Evolutionary conservation across 2,888 invertebrate species (phyloP).

Genomic region (Mycalesis mineus): DNA sequence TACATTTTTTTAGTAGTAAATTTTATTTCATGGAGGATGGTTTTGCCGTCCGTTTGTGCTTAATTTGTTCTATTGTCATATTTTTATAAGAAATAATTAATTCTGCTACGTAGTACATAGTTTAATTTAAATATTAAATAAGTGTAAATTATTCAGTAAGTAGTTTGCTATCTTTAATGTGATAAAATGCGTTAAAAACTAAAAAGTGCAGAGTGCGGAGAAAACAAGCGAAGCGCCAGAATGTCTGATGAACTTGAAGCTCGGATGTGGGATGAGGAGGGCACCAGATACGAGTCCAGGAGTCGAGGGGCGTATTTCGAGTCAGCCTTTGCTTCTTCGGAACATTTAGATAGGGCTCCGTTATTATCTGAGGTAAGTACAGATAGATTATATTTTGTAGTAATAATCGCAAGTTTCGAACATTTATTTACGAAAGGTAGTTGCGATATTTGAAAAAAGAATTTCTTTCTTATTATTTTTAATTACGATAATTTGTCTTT

Average conservation of each 20-base stretch:
- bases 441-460: too few relatives aligned
- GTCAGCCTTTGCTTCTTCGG: slow-evolving; percentile 67
- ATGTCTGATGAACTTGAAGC: slow-evolving; percentile 75
- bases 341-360: slow-evolving; percentile 67
- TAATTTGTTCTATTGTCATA: neutral
- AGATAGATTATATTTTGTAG: slow-evolving; percentile 18
- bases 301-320: slow-evolving; percentile 61
- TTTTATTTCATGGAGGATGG: slow-evolving; percentile 4
- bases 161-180: slow-evolving; percentile 6
- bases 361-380: slow-evolving; percentile 64
- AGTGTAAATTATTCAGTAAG: neutral
- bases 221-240: slow-evolving; percentile 50
- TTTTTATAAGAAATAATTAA: neutral
- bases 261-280: slow-evolving; percentile 72
- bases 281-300: slow-evolving; percentile 59
- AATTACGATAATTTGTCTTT: neutral
- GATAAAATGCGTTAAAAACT: slow-evolving; percentile 11
- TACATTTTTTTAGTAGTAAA: slow-evolving; percentile 21
- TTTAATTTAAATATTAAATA: neutral
- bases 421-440: neutral
- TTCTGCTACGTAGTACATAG: neutral
- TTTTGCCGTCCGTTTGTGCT: neutral
- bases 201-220: slow-evolving; percentile 16
- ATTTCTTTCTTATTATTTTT: too few relatives aligned
- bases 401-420: slow-evolving; percentile 15